These are phyloP conservation scores for Petrocephalus sullivani DNA, from an alignment of 2,797 vertebrate species.

Conservation along the genomic window DNA sequence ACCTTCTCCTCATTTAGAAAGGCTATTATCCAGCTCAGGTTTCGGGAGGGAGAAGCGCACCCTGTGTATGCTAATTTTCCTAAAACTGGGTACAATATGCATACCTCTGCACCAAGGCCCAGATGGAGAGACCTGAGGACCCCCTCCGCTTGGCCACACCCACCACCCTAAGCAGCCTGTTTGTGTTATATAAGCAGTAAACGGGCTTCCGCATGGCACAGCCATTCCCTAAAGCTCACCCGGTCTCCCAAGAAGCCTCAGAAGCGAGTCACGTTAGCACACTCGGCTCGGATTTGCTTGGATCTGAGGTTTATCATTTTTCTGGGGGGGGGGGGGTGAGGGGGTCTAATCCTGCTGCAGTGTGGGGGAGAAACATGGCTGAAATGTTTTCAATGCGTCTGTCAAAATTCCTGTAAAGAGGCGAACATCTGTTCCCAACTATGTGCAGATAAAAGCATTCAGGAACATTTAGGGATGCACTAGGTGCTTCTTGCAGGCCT, in stretches of 20 bases:
- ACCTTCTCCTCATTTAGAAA: not conserved
- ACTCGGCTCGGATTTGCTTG: not conserved
- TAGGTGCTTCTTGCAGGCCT: not conserved
- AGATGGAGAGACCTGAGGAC: not conserved
- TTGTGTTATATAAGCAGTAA: not conserved
- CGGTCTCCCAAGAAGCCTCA: not conserved
- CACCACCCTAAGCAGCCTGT: not conserved
- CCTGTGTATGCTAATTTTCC: not conserved
- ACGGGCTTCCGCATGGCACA: not conserved
- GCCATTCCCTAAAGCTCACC: not conserved
- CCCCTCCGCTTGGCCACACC: not conserved
- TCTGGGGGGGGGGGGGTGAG: not conserved
- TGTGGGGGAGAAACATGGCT: not conserved
- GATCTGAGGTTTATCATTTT: not conserved
- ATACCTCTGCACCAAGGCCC: not conserved
- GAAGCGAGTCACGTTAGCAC: not conserved
- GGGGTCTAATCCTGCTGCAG: not conserved
- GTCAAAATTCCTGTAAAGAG: not conserved
- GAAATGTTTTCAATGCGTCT: not conserved
- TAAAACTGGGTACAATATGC: not conserved
- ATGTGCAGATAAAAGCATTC: not conserved
- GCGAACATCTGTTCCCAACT: not conserved
- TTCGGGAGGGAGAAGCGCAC: not conserved
- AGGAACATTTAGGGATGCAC: not conserved
- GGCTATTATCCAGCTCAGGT: not conserved